phyloP scores from a whole-genome alignment of 2,113 vertebrate species.

The Heterocephalus glaber region DNA sequence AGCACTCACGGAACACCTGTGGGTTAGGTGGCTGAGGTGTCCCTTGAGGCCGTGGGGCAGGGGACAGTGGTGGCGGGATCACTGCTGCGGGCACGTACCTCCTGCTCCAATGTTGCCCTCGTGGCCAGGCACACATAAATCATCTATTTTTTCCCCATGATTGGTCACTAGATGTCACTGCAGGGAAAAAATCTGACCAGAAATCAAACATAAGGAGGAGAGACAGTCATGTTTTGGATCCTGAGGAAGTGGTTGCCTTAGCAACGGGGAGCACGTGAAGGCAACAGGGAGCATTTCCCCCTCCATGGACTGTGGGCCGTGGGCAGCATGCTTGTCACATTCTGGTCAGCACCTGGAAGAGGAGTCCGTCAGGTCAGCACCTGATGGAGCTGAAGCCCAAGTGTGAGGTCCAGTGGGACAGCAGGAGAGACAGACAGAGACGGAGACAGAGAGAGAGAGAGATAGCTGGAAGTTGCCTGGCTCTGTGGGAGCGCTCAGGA shows the following conservation, averaged over 20 bases:
- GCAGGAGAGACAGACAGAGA: not conserved
- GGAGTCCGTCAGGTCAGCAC: no score
- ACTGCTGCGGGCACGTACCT: rapidly evolving
- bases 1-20: rapidly evolving
- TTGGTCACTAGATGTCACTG: slow-evolving; percentile 80
- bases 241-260: slow-evolving; percentile 64
- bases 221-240: slow-evolving; percentile 51
- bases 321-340: not conserved
- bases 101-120: not conserved
- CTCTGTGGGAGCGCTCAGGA: rapidly evolving
- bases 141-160: not conserved
- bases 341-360: not conserved
- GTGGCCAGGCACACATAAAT: not conserved
- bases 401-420: not conserved
- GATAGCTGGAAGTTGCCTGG: not conserved
- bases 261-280: slow-evolving; percentile 44
- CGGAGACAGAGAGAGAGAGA: rapidly evolving
- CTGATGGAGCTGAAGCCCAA: not conserved
- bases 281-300: slow-evolving; percentile 19
- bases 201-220: not conserved
- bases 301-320: rapidly evolving
- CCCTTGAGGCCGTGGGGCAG: not conserved
- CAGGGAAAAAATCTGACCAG: slow-evolving; percentile 74
- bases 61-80: not conserved
- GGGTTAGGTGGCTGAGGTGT: rapidly evolving